Base-by-base conservation (phyloP, 2,888 invertebrate species). In the Eucera pruinosa region DNA sequence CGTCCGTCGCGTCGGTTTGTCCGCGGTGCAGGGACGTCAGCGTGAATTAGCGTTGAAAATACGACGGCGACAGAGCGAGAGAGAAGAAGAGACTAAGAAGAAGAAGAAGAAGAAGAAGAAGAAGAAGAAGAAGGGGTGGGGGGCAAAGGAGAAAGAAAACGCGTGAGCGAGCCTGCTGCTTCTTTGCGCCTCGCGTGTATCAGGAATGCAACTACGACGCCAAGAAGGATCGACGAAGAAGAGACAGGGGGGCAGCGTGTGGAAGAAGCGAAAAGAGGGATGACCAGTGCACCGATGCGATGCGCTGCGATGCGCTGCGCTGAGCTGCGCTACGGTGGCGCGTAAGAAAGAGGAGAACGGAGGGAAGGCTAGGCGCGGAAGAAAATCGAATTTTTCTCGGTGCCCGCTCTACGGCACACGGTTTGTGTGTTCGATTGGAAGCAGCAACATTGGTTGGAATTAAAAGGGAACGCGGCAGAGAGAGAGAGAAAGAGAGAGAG, bases 11-110 rank as follows among this genome's bases (percentile, higher is more conserved):
- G 76, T 79, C n/a, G 78, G 83, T 84, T 83, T 81, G 84, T 84
- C 78, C 75, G 70, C 67, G 36, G 36, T 64, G 83, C 60, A 72
- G 82, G 81, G 79, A 85, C 85, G 88, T 89, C 89, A 85, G 80
- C 84, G 86, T 83, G 88, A 89, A 90, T 90, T 88, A 88, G 85
- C 82, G 85, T 86, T 82, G 80, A 60, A 58, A 18, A 36, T 3
- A 30, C 58, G 43, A 80, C 74, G 78, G 11, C 39, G 11, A 13
- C 9, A 39, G 39, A 13, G 39, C 11, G 39, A 13, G 13, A 13
- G 39, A 41, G 39, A 39, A 11, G 15, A n/a, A n/a, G n/a, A n/a
- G n/a, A n/a, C n/a, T n/a, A 69, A 66, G n/a, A n/a, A n/a, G n/a
- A n/a, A n/a, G n/a, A n/a, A n/a, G n/a, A n/a, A n/a, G n/a, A n/a